Conservation (phyloP, 2,113 vertebrate genomes). For the Terrapene triunguis region DNA sequence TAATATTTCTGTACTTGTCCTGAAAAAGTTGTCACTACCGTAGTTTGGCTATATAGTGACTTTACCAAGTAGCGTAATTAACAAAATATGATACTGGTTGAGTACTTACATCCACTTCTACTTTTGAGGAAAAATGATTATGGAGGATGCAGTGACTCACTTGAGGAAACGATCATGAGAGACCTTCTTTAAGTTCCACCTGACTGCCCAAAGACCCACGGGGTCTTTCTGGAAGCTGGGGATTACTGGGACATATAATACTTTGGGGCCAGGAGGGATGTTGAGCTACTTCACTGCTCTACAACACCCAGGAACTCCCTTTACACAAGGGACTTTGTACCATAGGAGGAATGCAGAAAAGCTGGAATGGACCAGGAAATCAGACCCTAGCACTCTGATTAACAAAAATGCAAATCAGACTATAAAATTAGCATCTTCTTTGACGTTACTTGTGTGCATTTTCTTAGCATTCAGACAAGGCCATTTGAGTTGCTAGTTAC, state of each 20-base stretch:
- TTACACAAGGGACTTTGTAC: background rate
- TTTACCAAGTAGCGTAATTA: background rate
- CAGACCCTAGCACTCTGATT: background rate
- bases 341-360: background rate
- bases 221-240: background rate
- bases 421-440: background rate
- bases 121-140: background rate
- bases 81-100: background rate
- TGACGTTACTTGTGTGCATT: background rate
- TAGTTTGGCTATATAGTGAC: conserved; percentile 39
- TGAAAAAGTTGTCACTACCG: background rate
- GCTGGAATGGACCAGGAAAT: background rate
- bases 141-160: conserved; percentile 5
- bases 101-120: background rate
- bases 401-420: background rate
- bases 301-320: background rate
- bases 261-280: no score
- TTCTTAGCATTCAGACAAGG: background rate
- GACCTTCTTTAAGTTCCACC: background rate
- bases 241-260: background rate
- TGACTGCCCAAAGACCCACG: background rate
- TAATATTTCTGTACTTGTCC: background rate
- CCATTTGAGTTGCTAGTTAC: background rate
- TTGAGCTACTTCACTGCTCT: no score
- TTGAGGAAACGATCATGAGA: background rate